phyloP scores from a whole-genome alignment of 1,140 invertebrate species.

The Zaprionus inermis region DNA sequence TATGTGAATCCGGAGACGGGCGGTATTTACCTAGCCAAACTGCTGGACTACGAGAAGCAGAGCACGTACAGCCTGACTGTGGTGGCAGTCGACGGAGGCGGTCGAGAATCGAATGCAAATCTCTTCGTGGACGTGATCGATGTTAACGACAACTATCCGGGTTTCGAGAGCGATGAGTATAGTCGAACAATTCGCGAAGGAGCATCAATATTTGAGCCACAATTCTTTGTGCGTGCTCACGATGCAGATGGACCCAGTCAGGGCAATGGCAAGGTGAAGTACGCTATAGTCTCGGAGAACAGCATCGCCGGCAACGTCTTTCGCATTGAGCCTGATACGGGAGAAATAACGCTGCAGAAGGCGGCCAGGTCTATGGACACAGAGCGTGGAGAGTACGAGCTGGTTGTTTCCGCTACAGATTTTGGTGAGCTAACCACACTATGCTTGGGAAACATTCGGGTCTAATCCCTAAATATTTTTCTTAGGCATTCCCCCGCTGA shows the following conservation, averaged over 20 bases:
- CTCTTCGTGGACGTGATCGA: constrained; percentile 90
- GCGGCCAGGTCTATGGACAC: constrained; percentile 89
- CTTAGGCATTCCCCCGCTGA: constrained; percentile 85
- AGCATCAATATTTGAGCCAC: constrained; percentile 89
- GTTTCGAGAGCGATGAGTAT: constrained; percentile 90
- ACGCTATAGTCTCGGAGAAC: constrained; percentile 89
- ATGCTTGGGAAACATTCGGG: neutral
- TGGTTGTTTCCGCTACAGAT: constrained; percentile 89
- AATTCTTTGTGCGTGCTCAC: constrained; percentile 89
- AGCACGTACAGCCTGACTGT: constrained; percentile 91
- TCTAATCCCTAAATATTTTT: neutral
- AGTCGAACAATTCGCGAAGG: constrained; percentile 90
- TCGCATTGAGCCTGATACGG: constrained; percentile 87
- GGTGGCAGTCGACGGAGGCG: constrained; percentile 91
- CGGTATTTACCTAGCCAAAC: constrained; percentile 87
- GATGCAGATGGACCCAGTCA: constrained; percentile 89
- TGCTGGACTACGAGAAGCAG: constrained; percentile 90
- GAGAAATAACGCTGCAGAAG: constrained; percentile 88
- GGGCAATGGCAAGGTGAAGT: constrained; percentile 88
- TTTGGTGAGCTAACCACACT: constrained; percentile 84
- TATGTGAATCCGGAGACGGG: constrained; percentile 87
- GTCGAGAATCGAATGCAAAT: constrained; percentile 88
- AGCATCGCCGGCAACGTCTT: constrained; percentile 87
- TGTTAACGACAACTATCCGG: constrained; percentile 93
- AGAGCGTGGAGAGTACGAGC: constrained; percentile 89